Base-by-base conservation (phyloP, 2,113 vertebrate genomes). In the Plecturocebus donacophilus region DNA sequence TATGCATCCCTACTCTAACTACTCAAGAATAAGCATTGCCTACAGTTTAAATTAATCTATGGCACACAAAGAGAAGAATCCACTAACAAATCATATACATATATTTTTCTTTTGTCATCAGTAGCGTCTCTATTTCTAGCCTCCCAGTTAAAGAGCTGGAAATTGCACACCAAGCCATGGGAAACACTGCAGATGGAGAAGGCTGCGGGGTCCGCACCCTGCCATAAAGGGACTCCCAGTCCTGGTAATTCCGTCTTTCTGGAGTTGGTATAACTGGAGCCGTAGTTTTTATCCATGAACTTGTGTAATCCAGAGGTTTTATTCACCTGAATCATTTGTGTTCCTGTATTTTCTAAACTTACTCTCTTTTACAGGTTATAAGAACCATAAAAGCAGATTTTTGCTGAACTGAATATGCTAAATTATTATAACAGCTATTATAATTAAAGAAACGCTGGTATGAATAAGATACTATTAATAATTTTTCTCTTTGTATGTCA, bases 341-440 rank as follows among this genome's bases (percentile, higher is more conserved):
- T 47, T 38, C 88, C 96, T 84, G 20, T 0, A 0, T 92, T 45
- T 94, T 56, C 85, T 42, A 85, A 87, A 80, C n/a, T 82, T 70
- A n/a, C 30, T 91, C 21, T 85, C 61, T 83, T 82, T 64, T 19
- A 0, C 77, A 89, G 23, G 23, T 61, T n/a, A 91, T 96, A 85
- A 94, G 68, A 35, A 47, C 38, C 82, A 92, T 89, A 93, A 56
- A 75, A 85, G 71, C 96, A 96, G 70, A 85, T 23, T 1, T 3
- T 42, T 49, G 0, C 71, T 14, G 2, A 92, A 52, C 40, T 87
- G 42, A 70, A 13, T 61, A 76, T 0, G 3, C 5, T 23, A 16
- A 49, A 86, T 86, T 25, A 40, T 47, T 91, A 30, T 20, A 49
- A 68, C 3, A 70, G 16, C 35, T 52, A n/a, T 70, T 86, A 54